Evolutionary conservation across 2,113 vertebrate species (phyloP).

Genomic region (Nymphicus hollandicus): DNA sequence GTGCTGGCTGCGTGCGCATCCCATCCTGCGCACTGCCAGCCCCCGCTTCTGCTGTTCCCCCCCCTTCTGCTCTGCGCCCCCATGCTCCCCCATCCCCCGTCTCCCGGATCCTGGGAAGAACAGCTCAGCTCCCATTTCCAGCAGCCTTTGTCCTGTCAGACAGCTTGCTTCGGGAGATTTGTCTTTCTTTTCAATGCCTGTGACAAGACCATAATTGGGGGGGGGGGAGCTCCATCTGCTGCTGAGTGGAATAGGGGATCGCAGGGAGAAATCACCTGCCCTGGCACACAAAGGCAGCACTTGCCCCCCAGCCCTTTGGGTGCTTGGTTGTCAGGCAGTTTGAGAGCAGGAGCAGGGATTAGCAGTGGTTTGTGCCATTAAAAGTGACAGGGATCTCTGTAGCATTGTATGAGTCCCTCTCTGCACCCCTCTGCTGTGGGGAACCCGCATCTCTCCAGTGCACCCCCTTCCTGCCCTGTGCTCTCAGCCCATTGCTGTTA

Average conservation of each 20-base stretch:
- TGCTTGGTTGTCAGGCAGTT: not conserved
- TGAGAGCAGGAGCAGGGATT: not conserved
- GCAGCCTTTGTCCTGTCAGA: slow-evolving; percentile 3
- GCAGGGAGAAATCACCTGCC: not conserved
- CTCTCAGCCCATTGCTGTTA: not conserved
- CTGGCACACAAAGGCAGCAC: not conserved
- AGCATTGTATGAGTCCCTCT: too few species aligned
- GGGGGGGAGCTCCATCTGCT: slow-evolving; percentile 16
- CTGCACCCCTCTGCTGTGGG: accelerated
- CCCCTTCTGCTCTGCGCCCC: not conserved
- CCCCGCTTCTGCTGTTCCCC: not conserved
- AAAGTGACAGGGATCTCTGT: accelerated
- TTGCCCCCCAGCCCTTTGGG: not conserved
- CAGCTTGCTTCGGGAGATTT: not conserved
- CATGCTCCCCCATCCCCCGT: too few species aligned
- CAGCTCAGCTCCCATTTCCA: slow-evolving; percentile 1
- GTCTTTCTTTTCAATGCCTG: not conserved
- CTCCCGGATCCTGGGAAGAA: not conserved
- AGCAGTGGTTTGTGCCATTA: accelerated
- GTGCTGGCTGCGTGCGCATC: slow-evolving; percentile 61
- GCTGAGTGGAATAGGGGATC: accelerated
- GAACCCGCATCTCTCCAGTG: not conserved
- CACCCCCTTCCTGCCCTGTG: not conserved
- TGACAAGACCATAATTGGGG: not conserved
- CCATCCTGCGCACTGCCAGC: slow-evolving; percentile 23